Evolutionary conservation across 1,140 invertebrate species (phyloP), one percentile per base, ranked within the genome.

Genomic region (Drosophila ironensis): DNA sequence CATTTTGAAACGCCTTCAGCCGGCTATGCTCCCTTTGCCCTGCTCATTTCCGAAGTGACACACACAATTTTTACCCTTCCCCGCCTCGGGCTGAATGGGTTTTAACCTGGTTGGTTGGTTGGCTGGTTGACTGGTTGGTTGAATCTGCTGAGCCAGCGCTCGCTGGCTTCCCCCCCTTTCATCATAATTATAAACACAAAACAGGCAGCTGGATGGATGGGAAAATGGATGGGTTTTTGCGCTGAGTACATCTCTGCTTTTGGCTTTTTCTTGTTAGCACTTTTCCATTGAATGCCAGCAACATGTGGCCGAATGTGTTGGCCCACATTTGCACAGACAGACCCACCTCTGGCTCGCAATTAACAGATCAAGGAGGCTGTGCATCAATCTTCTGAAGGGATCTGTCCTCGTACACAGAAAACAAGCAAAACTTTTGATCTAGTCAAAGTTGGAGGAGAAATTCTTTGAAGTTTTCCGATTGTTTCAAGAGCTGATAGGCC

Each of bases 31-130:
- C 30, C 11, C 24, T 40, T 25, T 35, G 11, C 12, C 44, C n/a
- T 75, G 44, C 73, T 76, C 73, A 76, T 82, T 82, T 82, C 77
- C 77, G 72, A 76, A 76, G 70, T 82, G 77, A 82, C 80, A 75
- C 41, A 64, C 37, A 78, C 64, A 86, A 74, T 66, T 86, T 80
- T 54, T 63, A 30, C 44, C 56, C 37, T 44, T 40, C 20, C 61
- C 44, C 38, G 68, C 78, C 52, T 56, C 33, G 48, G 50, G 57
- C 52, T 35, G 60, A 68, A 44, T 69, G 64, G 54, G 27, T 24
- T 45, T 14, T n/a, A 11, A 12, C 2, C 12, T 2, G 30, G 30
- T 14, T 33, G 11, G 9, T 30, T n/a, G 28, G 28, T 3, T 27
- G 24, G 11, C 9, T n/a, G n/a, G 4, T 27, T 6, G 25, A 27